phyloP scores from a whole-genome alignment of 2,888 invertebrate genomes.

The Podabrus alpinus region DNA sequence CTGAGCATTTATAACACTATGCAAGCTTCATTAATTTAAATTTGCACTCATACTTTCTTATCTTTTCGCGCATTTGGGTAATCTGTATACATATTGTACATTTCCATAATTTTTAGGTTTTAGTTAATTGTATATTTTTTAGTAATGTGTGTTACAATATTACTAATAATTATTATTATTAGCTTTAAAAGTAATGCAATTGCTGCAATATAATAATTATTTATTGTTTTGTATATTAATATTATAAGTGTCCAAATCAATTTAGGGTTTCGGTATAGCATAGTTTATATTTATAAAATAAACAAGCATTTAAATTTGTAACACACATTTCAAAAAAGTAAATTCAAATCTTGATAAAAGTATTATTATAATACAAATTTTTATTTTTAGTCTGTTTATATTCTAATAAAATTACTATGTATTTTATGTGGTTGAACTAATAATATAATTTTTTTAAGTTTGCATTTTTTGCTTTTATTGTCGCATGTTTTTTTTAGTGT shows the following conservation, averaged over 20 bases:
- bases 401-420: conserved; percentile 48
- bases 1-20: conserved; percentile 30
- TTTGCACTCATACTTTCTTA: conserved; percentile 8
- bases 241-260: conserved; percentile 3
- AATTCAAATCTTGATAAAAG: conserved; percentile 26
- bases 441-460: conserved; percentile 46
- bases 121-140: conserved; percentile 26
- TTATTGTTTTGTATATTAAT: conserved; percentile 21
- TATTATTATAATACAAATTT: conserved; percentile 32
- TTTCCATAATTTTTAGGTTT: conserved; percentile 29
- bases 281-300: conserved; percentile 4
- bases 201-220: conserved; percentile 10
- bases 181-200: conserved; percentile 1
- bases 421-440: conserved; percentile 53
- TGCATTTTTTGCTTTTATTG: conserved; percentile 26
- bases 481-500: neutral
- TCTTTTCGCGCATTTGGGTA: conserved; percentile 15
- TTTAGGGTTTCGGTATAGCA: conserved; percentile 14
- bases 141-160: conserved; percentile 22
- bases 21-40: conserved; percentile 28
- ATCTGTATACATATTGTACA: conserved; percentile 39
- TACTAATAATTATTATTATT: conserved; percentile 3
- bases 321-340: conserved; percentile 24
- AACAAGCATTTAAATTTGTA: conserved; percentile 10
- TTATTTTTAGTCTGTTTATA: conserved; percentile 54